Percentiles rank a stretch among this genome's conserved stretches.
phyloP scores from a whole-genome alignment of 30 jellyfish, hydroid and myxozoan genomes.

The Catostylus mosaicus region DNA sequence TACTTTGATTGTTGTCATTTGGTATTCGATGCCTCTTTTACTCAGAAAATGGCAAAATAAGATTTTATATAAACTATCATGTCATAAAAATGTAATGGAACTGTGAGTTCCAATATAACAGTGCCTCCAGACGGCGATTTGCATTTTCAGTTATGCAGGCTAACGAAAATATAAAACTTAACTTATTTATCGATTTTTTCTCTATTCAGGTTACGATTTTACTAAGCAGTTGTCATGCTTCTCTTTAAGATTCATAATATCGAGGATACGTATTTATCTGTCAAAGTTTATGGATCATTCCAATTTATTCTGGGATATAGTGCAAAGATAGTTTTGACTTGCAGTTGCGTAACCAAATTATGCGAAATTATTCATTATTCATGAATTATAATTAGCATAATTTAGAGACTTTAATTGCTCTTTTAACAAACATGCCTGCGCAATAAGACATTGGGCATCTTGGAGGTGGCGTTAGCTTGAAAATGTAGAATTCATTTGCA shows the following conservation, averaged over 20 bases:
- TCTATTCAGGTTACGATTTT: no score
- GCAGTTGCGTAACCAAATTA: background rate
- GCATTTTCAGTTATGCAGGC: background rate
- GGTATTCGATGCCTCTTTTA: no score
- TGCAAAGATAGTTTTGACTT: no score
- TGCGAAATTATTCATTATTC: background rate
- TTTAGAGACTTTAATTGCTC: background rate
- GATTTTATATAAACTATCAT: no score
- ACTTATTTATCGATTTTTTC: no score
- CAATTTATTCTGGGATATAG: no score
- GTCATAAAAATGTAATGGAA: background rate
- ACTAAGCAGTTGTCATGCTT: no score
- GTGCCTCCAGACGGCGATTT: background rate
- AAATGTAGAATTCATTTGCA: background rate
- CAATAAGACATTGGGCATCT: slow-evolving; percentile 41
- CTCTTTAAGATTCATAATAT: background rate
- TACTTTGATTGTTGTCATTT: no score
- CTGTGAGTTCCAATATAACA: background rate
- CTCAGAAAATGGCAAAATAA: no score
- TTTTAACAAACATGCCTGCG: background rate
- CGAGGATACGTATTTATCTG: background rate
- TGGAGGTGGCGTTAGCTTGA: background rate
- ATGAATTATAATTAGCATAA: background rate
- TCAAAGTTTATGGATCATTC: no score
- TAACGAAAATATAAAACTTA: no score